Conservation (phyloP, 2,797 vertebrate genomes). For the Parauchenoglanis punctatus region DNA sequence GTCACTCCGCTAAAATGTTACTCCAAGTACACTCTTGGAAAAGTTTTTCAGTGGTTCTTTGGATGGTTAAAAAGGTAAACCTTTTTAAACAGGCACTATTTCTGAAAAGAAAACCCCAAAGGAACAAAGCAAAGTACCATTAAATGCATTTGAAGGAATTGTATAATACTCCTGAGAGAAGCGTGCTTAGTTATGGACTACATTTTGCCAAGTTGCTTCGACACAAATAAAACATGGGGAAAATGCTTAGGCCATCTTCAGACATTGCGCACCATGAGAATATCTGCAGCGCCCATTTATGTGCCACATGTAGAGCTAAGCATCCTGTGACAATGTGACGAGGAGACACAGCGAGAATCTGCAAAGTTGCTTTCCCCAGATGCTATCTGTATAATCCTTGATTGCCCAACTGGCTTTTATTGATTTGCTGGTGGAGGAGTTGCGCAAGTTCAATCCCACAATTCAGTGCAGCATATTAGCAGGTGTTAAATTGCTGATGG, state of each 20-base stretch:
- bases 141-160: not conserved
- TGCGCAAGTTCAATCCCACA: conserved; percentile 47
- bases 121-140: not conserved
- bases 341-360: conserved; percentile 30
- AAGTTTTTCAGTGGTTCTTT: not conserved
- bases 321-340: conserved; percentile 10
- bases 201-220: not conserved
- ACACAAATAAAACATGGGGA: not conserved
- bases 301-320: not conserved
- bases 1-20: not conserved
- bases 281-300: not conserved
- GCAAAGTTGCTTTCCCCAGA: conserved; percentile 43
- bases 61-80: not conserved
- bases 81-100: not conserved
- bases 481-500: conserved; percentile 49
- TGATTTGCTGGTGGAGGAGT: conserved; percentile 52
- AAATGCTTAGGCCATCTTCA: not conserved
- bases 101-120: not conserved
- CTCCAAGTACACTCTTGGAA: not conserved
- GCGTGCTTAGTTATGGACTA: not conserved
- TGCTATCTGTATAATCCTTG: conserved; percentile 52
- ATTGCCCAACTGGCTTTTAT: conserved; percentile 50
- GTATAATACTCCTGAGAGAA: not conserved
- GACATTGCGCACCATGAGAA: not conserved
- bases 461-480: conserved; percentile 54